Evolutionary conservation across 2,888 invertebrate species (phyloP).

Genomic region (Pogonocherus hispidulus): DNA sequence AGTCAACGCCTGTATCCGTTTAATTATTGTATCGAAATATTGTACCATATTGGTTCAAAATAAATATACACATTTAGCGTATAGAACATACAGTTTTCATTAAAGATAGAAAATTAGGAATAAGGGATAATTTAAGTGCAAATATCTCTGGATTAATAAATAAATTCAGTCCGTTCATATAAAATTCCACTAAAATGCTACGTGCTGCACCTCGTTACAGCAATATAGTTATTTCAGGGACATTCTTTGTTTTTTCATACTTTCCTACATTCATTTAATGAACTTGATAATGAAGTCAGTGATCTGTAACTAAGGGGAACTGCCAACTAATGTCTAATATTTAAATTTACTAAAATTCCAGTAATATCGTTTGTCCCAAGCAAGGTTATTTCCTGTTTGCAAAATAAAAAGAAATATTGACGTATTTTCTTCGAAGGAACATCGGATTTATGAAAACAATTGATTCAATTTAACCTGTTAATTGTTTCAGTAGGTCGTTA

Average conservation of each 20-base stretch:
- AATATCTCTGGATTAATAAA: no score
- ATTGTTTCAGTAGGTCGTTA: neutral
- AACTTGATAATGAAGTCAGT: slow-evolving; percentile 7
- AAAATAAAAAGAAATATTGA: neutral
- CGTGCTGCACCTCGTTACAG: neutral
- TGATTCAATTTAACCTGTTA: neutral
- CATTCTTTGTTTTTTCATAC: neutral
- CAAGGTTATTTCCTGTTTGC: neutral
- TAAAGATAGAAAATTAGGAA: no score
- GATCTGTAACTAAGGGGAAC: slow-evolving; percentile 5
- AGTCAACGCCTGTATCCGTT: no score
- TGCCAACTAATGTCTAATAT: neutral
- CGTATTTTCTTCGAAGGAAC: neutral
- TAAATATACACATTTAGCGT: no score
- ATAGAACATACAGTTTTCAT: no score
- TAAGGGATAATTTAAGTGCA: no score
- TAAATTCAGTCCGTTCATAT: no score
- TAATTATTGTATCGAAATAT: no score
- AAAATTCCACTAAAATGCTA: no score
- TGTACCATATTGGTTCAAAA: no score
- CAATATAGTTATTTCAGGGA: neutral
- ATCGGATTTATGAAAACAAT: neutral
- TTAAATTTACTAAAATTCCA: neutral
- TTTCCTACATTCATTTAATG: slow-evolving; percentile 2
- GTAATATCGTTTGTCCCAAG: neutral